Conservation (phyloP, 2,113 vertebrate genomes). For the Dolichotis patagonum region DNA sequence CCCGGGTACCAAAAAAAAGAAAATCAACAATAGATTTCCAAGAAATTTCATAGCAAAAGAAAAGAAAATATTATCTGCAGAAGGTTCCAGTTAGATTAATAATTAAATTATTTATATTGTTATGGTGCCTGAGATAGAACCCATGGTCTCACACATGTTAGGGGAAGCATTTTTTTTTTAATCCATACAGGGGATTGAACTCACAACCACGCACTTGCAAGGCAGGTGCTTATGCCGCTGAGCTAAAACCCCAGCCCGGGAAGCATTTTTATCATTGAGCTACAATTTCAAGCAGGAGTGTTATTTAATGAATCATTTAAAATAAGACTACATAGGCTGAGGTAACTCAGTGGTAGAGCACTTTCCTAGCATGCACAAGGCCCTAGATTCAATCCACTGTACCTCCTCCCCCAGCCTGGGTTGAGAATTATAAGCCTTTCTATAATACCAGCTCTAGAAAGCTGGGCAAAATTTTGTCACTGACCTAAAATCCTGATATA, state of each 20-base stretch:
- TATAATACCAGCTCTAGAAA: slow-evolving; percentile 14
- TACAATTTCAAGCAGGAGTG: background rate
- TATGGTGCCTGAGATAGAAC: background rate
- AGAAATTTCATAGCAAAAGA: slow-evolving; percentile 34
- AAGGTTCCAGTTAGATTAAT: background rate
- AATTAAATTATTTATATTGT: background rate
- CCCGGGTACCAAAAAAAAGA: too few species aligned
- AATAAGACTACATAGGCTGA: background rate
- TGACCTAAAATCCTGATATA: background rate
- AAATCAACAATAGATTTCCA: slow-evolving; percentile 58
- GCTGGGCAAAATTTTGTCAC: background rate
- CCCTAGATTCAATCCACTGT: background rate
- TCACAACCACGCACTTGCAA: too few species aligned
- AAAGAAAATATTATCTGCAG: background rate
- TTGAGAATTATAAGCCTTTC: slow-evolving; percentile 10
- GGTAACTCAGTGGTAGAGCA: background rate
- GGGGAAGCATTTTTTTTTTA: background rate
- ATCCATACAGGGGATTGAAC: too few species aligned
- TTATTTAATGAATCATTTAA: background rate
- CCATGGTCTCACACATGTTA: background rate
- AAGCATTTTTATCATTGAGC: background rate
- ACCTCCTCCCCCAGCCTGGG: background rate
- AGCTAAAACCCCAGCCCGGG: too few species aligned
- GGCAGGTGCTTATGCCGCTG: too few species aligned
- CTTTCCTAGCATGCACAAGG: background rate